Evolutionary conservation across 2,888 invertebrate genomes (phyloP).

Genomic region (Torymus aiolomorphi): DNA sequence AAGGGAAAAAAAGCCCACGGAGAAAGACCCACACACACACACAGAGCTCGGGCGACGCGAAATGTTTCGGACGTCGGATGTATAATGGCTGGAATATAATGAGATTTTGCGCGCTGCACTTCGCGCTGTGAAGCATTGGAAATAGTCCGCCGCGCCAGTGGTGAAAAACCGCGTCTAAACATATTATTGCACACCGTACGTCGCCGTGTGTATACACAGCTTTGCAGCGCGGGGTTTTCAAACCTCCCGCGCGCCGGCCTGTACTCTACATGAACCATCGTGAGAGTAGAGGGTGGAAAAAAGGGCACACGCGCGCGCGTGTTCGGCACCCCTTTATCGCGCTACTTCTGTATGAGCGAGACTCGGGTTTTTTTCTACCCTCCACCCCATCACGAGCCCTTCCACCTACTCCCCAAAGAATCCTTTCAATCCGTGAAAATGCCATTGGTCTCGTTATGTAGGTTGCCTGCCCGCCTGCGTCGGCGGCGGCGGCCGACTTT

Average conservation of each 20-base stretch:
- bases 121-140: constrained; percentile 72
- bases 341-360: too few relatives aligned
- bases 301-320: too few relatives aligned
- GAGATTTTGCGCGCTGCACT: constrained; percentile 74
- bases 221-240: constrained; percentile 13
- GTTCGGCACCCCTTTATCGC: too few relatives aligned
- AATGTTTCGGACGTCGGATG: constrained; percentile 70
- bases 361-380: too few relatives aligned
- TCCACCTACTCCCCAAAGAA: constrained; percentile 9
- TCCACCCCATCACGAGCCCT: too few relatives aligned
- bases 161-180: constrained; percentile 39
- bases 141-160: constrained; percentile 60
- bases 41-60: constrained; percentile 50
- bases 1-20: constrained; percentile 25
- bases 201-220: background rate
- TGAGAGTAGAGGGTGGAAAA: too few relatives aligned
- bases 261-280: too few relatives aligned
- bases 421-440: constrained; percentile 22
- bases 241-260: background rate
- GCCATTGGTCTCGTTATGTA: constrained; percentile 3
- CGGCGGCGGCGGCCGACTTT: background rate
- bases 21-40: background rate
- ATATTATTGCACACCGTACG: constrained; percentile 23
- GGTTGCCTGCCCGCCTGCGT: background rate
- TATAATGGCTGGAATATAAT: constrained; percentile 69